These are phyloP conservation scores for Piprites chloris DNA, from an alignment of 2,113 vertebrate genomes.

Conservation along the genomic window DNA sequence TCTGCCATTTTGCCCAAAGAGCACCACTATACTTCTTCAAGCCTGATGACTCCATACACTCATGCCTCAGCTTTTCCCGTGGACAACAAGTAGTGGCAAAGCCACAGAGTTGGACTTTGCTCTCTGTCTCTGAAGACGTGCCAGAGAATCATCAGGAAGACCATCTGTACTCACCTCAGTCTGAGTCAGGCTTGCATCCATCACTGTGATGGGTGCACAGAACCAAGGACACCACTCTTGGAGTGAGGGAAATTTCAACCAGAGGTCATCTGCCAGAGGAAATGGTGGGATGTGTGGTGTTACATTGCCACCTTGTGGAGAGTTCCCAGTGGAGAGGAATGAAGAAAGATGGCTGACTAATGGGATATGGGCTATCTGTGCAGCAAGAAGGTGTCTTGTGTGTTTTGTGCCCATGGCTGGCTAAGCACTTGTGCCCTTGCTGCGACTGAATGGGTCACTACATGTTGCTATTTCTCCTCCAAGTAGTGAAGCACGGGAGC, in stretches of 20 bases:
- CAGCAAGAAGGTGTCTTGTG: rapidly evolving
- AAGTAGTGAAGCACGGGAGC: neutral
- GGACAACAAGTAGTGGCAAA: neutral
- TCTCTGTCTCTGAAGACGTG: neutral
- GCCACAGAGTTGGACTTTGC: neutral
- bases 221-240: neutral
- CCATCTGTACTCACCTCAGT: neutral
- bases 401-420: neutral
- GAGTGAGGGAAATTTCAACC: neutral
- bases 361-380: rapidly evolving
- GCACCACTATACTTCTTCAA: neutral
- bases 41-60: neutral
- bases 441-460: neutral
- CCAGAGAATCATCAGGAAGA: neutral
- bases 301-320: constrained; percentile 72
- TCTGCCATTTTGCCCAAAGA: neutral
- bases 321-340: constrained; percentile 14
- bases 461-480: neutral
- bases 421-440: neutral
- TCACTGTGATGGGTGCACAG: neutral
- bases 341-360: constrained; percentile 35
- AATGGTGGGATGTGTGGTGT: constrained; percentile 32
- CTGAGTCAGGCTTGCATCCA: neutral
- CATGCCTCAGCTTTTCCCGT: neutral
- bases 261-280: neutral